A percentile compares a stretch with the other conserved stretches of the same genome.
phyloP scores from a whole-genome alignment of 2,113 vertebrate species.

The Entelurus aequoreus region DNA sequence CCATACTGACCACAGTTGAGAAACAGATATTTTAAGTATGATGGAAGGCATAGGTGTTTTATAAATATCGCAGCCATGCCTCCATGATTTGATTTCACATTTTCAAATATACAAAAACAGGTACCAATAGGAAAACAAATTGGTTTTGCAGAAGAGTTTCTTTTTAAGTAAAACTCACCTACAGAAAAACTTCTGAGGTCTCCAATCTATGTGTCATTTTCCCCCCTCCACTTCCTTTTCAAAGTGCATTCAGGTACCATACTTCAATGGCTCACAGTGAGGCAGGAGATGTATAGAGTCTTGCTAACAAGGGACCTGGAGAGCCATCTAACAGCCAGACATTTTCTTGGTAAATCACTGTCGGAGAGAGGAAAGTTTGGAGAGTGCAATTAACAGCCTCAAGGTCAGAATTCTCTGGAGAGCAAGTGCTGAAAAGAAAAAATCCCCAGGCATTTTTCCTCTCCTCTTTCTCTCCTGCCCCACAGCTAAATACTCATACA shows the following conservation, averaged over 20 bases:
- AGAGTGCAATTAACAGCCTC: slow-evolving; percentile 60
- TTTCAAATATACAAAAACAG: too few relatives aligned
- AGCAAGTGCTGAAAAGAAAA: slow-evolving; percentile 16
- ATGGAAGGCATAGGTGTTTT: too few relatives aligned
- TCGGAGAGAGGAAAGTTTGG: slow-evolving; percentile 45
- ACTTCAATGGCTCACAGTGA: slow-evolving; percentile 29
- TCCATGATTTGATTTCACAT: too few relatives aligned
- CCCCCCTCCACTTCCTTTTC: slow-evolving; percentile 22
- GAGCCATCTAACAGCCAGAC: slow-evolving; percentile 52
- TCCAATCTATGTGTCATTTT: slow-evolving; percentile 33
- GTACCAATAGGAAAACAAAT: too few relatives aligned
- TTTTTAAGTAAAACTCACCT: not conserved
- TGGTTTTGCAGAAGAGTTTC: too few relatives aligned
- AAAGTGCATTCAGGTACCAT: slow-evolving; percentile 22
- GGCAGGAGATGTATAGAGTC: slow-evolving; percentile 38
- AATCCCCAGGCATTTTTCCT: slow-evolving; percentile 38
- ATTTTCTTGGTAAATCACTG: slow-evolving; percentile 52
- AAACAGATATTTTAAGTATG: too few relatives aligned
- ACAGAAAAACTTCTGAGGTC: slow-evolving; percentile 3
- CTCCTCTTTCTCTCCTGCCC: slow-evolving; percentile 2
- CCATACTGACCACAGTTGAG: too few relatives aligned
- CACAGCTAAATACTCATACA: slow-evolving; percentile 15
- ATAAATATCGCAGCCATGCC: too few relatives aligned
- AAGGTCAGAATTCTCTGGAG: slow-evolving; percentile 53
- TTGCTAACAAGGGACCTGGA: slow-evolving; percentile 47